Evolutionary conservation across 2,797 vertebrate species (phyloP).

Genomic region (Acestrorhynchus altus): DNA sequence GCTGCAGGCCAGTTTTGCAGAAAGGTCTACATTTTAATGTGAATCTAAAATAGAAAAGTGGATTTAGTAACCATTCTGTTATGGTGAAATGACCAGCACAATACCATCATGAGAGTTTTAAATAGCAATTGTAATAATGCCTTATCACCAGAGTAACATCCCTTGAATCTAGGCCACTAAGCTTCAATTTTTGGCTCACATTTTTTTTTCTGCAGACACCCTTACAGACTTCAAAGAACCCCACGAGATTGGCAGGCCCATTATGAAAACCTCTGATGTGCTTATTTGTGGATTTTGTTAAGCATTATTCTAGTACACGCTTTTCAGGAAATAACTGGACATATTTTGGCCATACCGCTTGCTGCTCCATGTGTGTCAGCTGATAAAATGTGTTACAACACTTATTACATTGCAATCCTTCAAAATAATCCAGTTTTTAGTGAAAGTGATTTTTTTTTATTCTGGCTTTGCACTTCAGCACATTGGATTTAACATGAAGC

Average conservation of each 20-base stretch:
- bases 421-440: not conserved
- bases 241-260: conserved; percentile 8
- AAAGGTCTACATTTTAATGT: not conserved
- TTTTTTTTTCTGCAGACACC: conserved; percentile 1
- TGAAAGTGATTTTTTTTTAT: not conserved
- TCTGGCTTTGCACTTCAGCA: not conserved
- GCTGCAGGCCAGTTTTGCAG: not conserved
- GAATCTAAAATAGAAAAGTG: not conserved
- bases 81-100: not conserved
- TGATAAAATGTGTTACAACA: not conserved
- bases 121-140: conserved; percentile 19
- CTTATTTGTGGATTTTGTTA: conserved; percentile 19
- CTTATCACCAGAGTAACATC: not conserved
- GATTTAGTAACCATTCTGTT: conserved; percentile 1
- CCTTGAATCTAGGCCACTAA: conserved; percentile 15
- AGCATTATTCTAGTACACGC: not conserved
- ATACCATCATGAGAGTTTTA: not conserved
- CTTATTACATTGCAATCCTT: not conserved
- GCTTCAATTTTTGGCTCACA: conserved; percentile 4
- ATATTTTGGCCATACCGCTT: not conserved
- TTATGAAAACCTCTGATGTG: conserved; percentile 13
- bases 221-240: conserved; percentile 12
- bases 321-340: conserved; percentile 11
- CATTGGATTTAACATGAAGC: not conserved
- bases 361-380: not conserved